phyloP scores from a whole-genome alignment of 2,888 invertebrate species.

The Adelognathus sp. region DNA sequence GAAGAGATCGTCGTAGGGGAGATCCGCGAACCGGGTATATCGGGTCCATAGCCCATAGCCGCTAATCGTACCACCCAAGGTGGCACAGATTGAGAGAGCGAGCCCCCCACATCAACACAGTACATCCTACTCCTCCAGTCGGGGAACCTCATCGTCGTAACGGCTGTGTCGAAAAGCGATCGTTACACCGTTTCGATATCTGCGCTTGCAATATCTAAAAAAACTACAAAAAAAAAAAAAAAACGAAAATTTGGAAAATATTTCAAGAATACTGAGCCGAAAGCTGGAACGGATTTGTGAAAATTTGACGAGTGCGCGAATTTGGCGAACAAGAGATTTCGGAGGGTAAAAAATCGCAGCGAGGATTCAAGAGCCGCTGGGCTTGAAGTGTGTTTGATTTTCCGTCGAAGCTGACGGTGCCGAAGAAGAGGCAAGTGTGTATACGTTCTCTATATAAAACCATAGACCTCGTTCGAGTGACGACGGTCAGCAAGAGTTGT shows the following conservation, averaged over 20 bases:
- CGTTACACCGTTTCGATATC: background rate
- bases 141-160: constrained; percentile 53
- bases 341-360: too few species aligned
- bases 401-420: background rate
- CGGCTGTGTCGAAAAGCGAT: background rate
- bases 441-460: background rate
- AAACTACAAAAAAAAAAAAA: background rate
- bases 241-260: background rate
- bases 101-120: constrained; percentile 74
- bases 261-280: too few species aligned
- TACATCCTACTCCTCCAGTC: constrained; percentile 76
- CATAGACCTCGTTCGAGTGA: background rate
- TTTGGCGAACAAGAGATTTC: background rate
- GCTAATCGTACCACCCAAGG: constrained; percentile 80
- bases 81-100: constrained; percentile 79
- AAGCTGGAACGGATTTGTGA: too few species aligned
- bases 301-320: background rate
- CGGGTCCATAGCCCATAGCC: constrained; percentile 58
- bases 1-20: constrained; percentile 78
- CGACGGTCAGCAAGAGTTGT: constrained; percentile 10
- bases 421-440: background rate
- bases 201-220: background rate
- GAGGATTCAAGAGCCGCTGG: background rate
- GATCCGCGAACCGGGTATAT: constrained; percentile 61
- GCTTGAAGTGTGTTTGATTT: constrained; percentile 17